Base-by-base conservation (phyloP, 2,888 invertebrate genomes). In the Lymantria monacha region DNA sequence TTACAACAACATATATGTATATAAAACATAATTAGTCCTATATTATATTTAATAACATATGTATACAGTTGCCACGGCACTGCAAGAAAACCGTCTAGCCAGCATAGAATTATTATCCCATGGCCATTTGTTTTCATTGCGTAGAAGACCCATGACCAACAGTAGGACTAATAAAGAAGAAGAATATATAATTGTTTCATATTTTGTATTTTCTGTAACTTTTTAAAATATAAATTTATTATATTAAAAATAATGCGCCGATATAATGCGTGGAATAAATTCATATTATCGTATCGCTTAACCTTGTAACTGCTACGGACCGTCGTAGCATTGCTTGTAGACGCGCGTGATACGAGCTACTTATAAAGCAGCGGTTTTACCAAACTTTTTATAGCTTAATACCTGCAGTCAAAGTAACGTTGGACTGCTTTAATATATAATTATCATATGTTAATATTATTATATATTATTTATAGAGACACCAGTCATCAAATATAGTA, bases 321-420 rank as follows among this genome's bases (percentile, higher is more conserved):
- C 10, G 41, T 30, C 58, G 59, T 70, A 61, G 61, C 57, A 42
- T 46, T 46, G 46, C 54, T 55, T 54, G 63, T 68, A 70, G 61
- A 48, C 59, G 59, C 61, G 71, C 71, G 71, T 70, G 69, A 59
- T 66, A 63, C 57, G 55, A 51, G 66, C 55, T 64, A 69, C 59
- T 69, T 64, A 70, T 58, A 56, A 56, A 62, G 54, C 57, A 61
- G 64, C 57, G 57, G 62, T 59, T 66, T 52, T 56, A 61, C 61
- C 57, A 59, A 69, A 68, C 63, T 62, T 64, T 66, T 66, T 66
- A 64, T 66, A 64, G 59, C 64, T 66, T 60, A 60, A 62, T 68
- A 64, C 57, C 56, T 53, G 62, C 63, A 62, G 62, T 64, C 64
- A 64, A 57, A 64, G 60, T 68, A 62, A 49, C 53, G 55, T 60